These are phyloP conservation scores for Polyommatus icarus DNA, from an alignment of 2,888 invertebrate species.

Conservation along the genomic window DNA sequence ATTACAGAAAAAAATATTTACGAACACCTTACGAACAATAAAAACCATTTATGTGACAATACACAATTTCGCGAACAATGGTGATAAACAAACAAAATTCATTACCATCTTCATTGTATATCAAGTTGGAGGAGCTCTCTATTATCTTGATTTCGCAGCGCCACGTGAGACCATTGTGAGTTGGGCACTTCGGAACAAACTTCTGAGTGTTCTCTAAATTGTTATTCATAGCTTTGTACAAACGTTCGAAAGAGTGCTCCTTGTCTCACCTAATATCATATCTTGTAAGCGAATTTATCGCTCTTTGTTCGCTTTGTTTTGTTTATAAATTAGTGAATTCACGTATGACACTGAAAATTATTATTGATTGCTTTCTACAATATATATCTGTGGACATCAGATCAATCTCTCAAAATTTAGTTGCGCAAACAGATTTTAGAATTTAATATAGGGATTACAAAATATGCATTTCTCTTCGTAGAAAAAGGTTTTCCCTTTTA, in stretches of 20 bases:
- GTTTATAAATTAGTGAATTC: background rate
- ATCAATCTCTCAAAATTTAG: too few relatives aligned
- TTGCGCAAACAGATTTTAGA: too few relatives aligned
- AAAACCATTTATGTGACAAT: conserved; percentile 20
- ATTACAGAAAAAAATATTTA: background rate
- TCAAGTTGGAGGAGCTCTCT: conserved; percentile 42
- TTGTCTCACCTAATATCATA: conserved; percentile 68
- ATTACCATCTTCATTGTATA: conserved; percentile 30
- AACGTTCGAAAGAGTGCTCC: conserved; percentile 74
- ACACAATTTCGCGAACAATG: conserved; percentile 11
- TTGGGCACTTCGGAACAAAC: conserved; percentile 77
- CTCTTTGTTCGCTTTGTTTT: conserved; percentile 43
- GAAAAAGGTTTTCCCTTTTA: too few relatives aligned
- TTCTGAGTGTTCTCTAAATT: conserved; percentile 77
- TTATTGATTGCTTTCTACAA: too few relatives aligned
- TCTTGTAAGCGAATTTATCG: conserved; percentile 64
- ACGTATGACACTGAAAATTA: background rate
- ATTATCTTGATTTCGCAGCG: conserved; percentile 58
- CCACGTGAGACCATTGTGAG: conserved; percentile 69
- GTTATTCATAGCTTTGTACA: conserved; percentile 79
- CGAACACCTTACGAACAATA: conserved; percentile 6
- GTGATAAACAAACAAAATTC: conserved; percentile 23
- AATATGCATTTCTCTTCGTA: too few relatives aligned
- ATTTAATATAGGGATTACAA: too few relatives aligned
- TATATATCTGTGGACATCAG: too few relatives aligned